Evolutionary conservation across 2,888 invertebrate species (phyloP).

Genomic region (Aproaerema taeniolella): DNA sequence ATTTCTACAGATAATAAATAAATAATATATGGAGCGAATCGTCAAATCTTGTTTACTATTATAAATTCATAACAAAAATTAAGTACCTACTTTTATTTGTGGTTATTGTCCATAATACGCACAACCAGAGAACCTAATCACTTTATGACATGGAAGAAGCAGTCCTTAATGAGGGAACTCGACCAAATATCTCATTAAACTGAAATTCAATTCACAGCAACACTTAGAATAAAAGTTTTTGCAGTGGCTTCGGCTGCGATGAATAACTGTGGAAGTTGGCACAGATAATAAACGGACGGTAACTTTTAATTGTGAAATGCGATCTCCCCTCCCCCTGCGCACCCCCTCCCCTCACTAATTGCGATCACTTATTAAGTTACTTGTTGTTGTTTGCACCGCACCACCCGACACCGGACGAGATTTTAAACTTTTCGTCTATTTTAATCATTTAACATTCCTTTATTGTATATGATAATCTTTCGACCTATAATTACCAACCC

Average conservation of each 20-base stretch:
- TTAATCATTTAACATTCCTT: not conserved
- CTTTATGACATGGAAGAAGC: not conserved
- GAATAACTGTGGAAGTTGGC: conserved; percentile 32
- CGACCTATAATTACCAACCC: not conserved
- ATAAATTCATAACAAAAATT: not conserved
- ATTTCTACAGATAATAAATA: not conserved
- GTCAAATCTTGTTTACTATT: not conserved
- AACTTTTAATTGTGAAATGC: conserved; percentile 39
- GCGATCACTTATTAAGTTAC: conserved; percentile 28
- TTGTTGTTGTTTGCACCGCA: conserved; percentile 2
- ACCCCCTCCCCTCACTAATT: conserved; percentile 28
- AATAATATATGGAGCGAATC: not conserved
- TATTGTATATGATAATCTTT: not conserved
- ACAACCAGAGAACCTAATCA: too few relatives aligned
- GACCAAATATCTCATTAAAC: not conserved
- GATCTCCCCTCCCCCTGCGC: conserved; percentile 17
- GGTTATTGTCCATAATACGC: not conserved
- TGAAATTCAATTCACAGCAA: conserved; percentile 1
- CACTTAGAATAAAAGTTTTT: conserved; percentile 3
- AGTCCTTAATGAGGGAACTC: conserved; percentile 1
- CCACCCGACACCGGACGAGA: not conserved
- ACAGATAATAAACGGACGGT: conserved; percentile 35
- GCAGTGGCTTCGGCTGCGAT: conserved; percentile 15
- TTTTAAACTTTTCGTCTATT: not conserved
- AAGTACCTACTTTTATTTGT: not conserved